Conservation (phyloP, 1,140 invertebrate species). For the Drosophila yakuba region DNA sequence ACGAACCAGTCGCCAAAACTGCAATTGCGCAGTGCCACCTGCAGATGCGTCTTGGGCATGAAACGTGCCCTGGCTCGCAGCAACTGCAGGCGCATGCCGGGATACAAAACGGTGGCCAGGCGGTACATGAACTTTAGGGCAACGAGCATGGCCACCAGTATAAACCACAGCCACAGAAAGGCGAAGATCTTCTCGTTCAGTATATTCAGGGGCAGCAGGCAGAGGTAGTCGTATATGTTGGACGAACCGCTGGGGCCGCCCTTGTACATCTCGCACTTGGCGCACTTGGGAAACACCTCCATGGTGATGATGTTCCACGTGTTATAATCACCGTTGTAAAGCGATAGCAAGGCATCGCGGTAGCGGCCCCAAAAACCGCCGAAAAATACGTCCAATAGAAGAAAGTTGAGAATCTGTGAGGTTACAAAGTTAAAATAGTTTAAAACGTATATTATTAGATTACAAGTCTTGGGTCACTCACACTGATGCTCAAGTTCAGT, state of each 20-base stretch:
- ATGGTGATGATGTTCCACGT: constrained; percentile 86
- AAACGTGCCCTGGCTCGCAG: constrained; percentile 85
- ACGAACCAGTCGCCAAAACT: constrained; percentile 90
- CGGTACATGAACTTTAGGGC: constrained; percentile 88
- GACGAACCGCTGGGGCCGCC: constrained; percentile 88
- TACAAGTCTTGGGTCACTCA: constrained; percentile 80
- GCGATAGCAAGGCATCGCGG: constrained; percentile 87
- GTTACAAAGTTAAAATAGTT: neutral
- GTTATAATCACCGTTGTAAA: constrained; percentile 79
- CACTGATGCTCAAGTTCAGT: constrained; percentile 89
- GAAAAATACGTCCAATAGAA: constrained; percentile 90
- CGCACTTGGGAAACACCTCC: constrained; percentile 90
- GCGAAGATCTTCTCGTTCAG: constrained; percentile 93
- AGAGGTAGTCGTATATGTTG: constrained; percentile 88
- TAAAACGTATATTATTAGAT: neutral
- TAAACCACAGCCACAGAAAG: constrained; percentile 93
- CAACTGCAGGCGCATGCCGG: constrained; percentile 81
- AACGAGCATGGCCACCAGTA: constrained; percentile 88
- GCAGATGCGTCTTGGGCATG: constrained; percentile 47
- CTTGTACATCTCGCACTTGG: constrained; percentile 90
- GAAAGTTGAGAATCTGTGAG: constrained; percentile 86
- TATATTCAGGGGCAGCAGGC: constrained; percentile 91
- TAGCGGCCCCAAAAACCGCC: constrained; percentile 90
- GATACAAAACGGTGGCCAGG: constrained; percentile 51
- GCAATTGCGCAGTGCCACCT: constrained; percentile 36